phyloP scores from a whole-genome alignment of 2,113 vertebrate species.

The Spea bombifrons region DNA sequence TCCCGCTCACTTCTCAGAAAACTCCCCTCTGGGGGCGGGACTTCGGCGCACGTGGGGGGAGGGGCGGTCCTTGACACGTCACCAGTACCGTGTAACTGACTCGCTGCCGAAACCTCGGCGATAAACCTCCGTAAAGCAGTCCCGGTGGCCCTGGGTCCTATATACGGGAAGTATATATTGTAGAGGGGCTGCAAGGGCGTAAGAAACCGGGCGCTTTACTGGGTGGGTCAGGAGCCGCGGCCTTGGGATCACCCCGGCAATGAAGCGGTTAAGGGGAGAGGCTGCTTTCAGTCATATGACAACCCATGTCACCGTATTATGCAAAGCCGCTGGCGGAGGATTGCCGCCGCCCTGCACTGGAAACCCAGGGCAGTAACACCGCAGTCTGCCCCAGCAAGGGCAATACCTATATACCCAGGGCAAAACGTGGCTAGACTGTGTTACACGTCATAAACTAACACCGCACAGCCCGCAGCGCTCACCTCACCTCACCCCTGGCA shows the following conservation, averaged over 20 bases:
- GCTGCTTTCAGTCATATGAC: slow-evolving; percentile 43
- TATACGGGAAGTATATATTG: too few species aligned
- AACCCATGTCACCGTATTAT: slow-evolving; percentile 45
- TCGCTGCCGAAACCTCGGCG: slow-evolving; percentile 13
- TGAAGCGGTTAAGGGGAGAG: slow-evolving; percentile 16
- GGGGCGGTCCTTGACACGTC: slow-evolving; percentile 66
- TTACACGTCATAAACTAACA: too few species aligned
- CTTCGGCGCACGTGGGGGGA: slow-evolving; percentile 72
- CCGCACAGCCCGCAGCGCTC: too few species aligned
- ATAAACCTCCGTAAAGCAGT: background rate
- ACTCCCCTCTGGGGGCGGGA: slow-evolving; percentile 54
- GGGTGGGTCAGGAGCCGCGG: background rate
- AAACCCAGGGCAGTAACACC: background rate
- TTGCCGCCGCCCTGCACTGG: slow-evolving; percentile 41
- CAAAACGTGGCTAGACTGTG: too few species aligned
- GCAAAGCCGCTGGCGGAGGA: slow-evolving; percentile 35
- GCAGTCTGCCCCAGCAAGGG: background rate
- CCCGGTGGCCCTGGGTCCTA: background rate
- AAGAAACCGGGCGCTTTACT: too few species aligned
- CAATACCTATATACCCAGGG: background rate
- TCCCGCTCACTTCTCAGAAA: background rate
- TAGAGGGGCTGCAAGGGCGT: too few species aligned
- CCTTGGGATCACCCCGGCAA: background rate
- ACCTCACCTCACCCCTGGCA: too few species aligned
- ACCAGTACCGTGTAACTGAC: slow-evolving; percentile 58